These are phyloP conservation scores for Tragopan temminckii DNA, from an alignment of 2,797 vertebrate genomes.

Conservation along the genomic window DNA sequence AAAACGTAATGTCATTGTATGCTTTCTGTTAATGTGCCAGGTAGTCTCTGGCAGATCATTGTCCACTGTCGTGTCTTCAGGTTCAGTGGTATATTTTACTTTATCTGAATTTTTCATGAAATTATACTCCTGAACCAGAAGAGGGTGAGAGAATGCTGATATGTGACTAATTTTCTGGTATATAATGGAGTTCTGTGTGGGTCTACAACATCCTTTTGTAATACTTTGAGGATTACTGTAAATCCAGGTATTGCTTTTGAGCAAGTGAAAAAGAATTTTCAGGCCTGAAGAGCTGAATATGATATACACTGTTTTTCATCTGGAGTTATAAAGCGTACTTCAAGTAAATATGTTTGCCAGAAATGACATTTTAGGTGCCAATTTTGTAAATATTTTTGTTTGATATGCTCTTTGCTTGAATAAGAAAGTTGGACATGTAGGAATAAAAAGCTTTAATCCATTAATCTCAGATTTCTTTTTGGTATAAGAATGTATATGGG, in stretches of 20 bases:
- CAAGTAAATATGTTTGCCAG: neutral
- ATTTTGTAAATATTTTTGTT: neutral
- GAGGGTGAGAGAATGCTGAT: neutral
- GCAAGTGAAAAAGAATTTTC: neutral
- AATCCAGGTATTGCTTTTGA: neutral
- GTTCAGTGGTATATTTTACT: neutral
- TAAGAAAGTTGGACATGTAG: neutral
- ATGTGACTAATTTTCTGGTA: neutral
- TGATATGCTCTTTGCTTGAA: neutral
- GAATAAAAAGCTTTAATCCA: neutral
- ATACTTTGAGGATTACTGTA: neutral
- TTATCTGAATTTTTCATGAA: neutral
- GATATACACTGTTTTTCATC: neutral
- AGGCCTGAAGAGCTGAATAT: neutral
- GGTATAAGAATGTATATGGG: neutral
- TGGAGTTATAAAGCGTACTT: neutral
- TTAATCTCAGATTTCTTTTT: neutral
- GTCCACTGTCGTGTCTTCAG: neutral
- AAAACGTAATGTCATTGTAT: neutral
- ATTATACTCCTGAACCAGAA: neutral
- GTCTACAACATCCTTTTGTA: neutral
- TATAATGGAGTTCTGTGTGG: neutral
- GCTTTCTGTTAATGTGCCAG: neutral
- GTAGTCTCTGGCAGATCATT: neutral
- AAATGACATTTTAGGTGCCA: neutral